These are phyloP conservation scores for Hypotaenidia philippensis DNA, from an alignment of 2,797 vertebrate species.

Conservation along the genomic window DNA sequence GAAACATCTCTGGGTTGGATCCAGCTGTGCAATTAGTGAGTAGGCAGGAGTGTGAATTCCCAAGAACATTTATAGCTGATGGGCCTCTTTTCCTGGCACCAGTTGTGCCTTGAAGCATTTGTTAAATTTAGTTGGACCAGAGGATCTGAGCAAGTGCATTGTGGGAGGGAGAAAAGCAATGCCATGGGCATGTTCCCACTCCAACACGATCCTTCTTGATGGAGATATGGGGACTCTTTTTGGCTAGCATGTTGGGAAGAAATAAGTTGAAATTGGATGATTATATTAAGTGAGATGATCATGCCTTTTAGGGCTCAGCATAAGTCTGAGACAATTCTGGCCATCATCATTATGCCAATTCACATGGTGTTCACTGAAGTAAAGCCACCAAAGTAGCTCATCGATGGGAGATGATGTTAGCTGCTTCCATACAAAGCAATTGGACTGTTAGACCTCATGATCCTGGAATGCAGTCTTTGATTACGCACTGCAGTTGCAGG, in stretches of 20 bases:
- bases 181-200: not conserved
- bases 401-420: not conserved
- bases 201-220: not conserved
- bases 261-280: not conserved
- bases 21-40: slow-evolving; percentile 51
- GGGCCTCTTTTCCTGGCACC: slow-evolving; percentile 26
- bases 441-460: not conserved
- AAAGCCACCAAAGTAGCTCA: not conserved
- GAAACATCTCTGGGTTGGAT: slow-evolving; percentile 34
- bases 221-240: not conserved
- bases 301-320: not conserved
- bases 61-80: slow-evolving; percentile 30
- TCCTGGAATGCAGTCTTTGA: not conserved
- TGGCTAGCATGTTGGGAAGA: not conserved
- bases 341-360: not conserved
- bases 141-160: not conserved
- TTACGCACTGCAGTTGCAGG: not conserved
- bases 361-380: not conserved
- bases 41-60: slow-evolving; percentile 38
- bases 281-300: not conserved
- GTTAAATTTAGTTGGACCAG: slow-evolving; percentile 46
- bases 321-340: not conserved
- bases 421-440: not conserved
- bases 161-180: slow-evolving; percentile 6
- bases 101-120: slow-evolving; percentile 23